Evolutionary conservation across 1,140 invertebrate genomes (phyloP), one percentile per base, ranked within the genome.

Genomic region (Eriocheir sinensis): DNA sequence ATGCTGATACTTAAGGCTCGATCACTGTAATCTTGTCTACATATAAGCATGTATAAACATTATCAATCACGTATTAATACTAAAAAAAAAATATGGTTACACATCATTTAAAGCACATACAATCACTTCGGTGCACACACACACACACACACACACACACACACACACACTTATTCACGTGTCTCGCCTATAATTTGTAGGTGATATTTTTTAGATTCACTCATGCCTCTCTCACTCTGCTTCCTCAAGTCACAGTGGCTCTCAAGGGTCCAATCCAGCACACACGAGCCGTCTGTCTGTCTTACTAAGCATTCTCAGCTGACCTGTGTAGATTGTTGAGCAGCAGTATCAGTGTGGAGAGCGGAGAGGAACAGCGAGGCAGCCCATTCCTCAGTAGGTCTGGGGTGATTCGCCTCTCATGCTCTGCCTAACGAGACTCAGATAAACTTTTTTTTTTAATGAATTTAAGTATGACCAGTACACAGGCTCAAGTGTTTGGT

Each of bases 401-500:
- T n/a, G 60, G n/a, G 60, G 8, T 72, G 60, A 6, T 72, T n/a
- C 89, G n/a, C 53, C 34, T 36, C 38, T 81, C 48, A n/a, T 72
- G 30, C 15, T n/a, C 91, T 36, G 12, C 34, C 34, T 21, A 27
- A 72, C 85, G 36, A 40, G 44, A 27, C 40, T 93, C 17, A 40
- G 41, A 93, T 40, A 81, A 40, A 48, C 32, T 41, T 38, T 72
- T 48, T 41, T 53, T 85, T 60, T 40, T 60, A n/a, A n/a, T n/a
- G n/a, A n/a, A n/a, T n/a, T n/a, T n/a, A n/a, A n/a, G n/a, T n/a
- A n/a, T 21, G 38, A 90, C 38, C 36, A 30, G 72, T 94, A 88
- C 60, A 86, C 93, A 79, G 79, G 93, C 81, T 72, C 48, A 94
- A 60, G 41, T 91, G 91, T 36, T 90, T 91, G 91, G 94, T 83